These are phyloP conservation scores for Sarcophaga subvicina DNA, from an alignment of 2,888 invertebrate species.

Conservation along the genomic window DNA sequence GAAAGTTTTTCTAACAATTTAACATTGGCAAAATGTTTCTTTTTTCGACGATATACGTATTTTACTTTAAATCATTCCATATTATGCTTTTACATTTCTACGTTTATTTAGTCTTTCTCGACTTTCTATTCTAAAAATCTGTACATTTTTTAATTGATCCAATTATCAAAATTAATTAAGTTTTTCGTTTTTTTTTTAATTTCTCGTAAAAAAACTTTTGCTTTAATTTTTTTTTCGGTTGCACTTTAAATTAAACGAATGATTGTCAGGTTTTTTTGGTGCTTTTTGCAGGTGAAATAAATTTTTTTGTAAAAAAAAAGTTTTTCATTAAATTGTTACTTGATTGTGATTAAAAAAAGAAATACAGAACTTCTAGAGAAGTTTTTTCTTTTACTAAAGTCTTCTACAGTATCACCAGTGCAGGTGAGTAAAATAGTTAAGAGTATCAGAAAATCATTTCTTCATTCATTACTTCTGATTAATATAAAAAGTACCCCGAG, in stretches of 20 bases:
- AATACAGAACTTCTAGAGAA: neutral
- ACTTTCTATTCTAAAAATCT: too few species aligned
- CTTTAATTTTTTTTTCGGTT: neutral
- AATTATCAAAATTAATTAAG: slow-evolving; percentile 11
- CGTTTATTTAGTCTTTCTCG: too few species aligned
- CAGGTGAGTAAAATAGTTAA: neutral
- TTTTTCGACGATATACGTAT: too few species aligned
- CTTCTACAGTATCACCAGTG: neutral
- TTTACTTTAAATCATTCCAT: neutral
- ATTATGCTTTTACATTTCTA: neutral
- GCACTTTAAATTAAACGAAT: neutral
- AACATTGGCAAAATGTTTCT: too few species aligned
- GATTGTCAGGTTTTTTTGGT: too few species aligned
- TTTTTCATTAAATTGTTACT: too few species aligned
- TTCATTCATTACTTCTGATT: neutral
- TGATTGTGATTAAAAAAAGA: neutral
- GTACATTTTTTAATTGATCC: slow-evolving; percentile 12
- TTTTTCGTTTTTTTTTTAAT: neutral
- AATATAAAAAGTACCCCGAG: too few species aligned
- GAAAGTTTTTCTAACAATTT: too few species aligned
- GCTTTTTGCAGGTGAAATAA: too few species aligned
- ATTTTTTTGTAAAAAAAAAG: too few species aligned
- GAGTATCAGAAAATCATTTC: neutral
- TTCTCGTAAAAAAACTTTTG: neutral
- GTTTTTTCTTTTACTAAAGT: neutral